phyloP scores from a whole-genome alignment of 2,888 invertebrate genomes.

The Lepidochitona cinerea region DNA sequence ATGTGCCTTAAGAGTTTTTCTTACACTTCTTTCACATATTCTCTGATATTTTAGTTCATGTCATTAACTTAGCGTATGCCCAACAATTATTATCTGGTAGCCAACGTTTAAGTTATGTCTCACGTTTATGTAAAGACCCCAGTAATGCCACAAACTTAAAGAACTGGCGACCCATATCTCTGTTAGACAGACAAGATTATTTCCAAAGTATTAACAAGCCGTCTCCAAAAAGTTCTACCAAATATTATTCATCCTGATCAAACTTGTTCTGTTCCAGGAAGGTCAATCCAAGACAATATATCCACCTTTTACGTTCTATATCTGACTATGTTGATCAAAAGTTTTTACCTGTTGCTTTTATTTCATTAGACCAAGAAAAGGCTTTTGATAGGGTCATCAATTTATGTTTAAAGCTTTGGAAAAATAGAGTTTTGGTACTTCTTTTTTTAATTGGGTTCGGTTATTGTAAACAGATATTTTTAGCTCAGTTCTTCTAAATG shows the following conservation, averaged over 20 bases:
- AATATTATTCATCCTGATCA: slow-evolving; percentile 19
- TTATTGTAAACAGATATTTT: slow-evolving; percentile 5
- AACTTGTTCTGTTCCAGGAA: slow-evolving; percentile 9
- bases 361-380: slow-evolving; percentile 15
- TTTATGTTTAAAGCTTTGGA: slow-evolving; percentile 1
- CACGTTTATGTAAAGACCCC: slow-evolving; percentile 2
- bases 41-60: background rate
- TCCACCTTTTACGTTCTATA: slow-evolving; percentile 16
- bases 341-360: background rate
- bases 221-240: slow-evolving; percentile 10
- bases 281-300: slow-evolving; percentile 16
- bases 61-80: background rate
- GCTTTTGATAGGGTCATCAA: slow-evolving; percentile 14
- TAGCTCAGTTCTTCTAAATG: slow-evolving; percentile 3
- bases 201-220: slow-evolving; percentile 13
- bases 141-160: background rate
- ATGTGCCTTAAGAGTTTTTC: slow-evolving; percentile 17
- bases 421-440: background rate
- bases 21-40: background rate
- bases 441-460: slow-evolving; percentile 11
- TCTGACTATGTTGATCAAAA: slow-evolving; percentile 18
- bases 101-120: background rate
- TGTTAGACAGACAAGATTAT: slow-evolving; percentile 17
- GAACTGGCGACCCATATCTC: slow-evolving; percentile 18
- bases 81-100: background rate